phyloP scores from a whole-genome alignment of 2,797 vertebrate genomes.

The Enteromius fasciolatus region DNA sequence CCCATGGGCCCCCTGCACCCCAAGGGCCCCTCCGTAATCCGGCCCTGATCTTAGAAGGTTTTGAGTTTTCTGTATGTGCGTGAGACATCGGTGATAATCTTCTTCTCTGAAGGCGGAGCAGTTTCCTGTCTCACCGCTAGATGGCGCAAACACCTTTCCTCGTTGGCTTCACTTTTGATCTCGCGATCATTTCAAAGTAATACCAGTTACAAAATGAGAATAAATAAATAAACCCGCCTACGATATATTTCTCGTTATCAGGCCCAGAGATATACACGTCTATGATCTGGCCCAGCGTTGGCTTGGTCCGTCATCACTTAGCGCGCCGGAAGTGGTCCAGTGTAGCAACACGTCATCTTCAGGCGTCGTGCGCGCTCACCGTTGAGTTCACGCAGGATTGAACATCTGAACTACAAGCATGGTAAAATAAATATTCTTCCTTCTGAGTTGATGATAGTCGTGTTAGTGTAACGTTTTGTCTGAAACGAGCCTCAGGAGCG shows the following conservation, averaged over 20 bases:
- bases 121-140: background rate
- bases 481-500: background rate
- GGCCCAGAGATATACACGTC: too few relatives aligned
- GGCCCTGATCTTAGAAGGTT: too few relatives aligned
- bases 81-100: too few relatives aligned
- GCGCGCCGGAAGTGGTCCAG: conserved; percentile 12
- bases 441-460: background rate
- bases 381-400: conserved; percentile 7
- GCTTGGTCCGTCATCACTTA: background rate
- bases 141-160: background rate
- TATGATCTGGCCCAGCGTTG: too few relatives aligned
- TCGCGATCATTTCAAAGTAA: background rate
- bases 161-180: background rate
- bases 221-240: background rate
- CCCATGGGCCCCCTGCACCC: too few relatives aligned
- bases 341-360: background rate
- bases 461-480: background rate
- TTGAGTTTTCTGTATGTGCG: too few relatives aligned
- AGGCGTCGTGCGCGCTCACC: background rate
- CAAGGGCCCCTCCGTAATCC: too few relatives aligned
- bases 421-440: background rate
- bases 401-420: conserved; percentile 16
- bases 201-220: background rate
- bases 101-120: too few relatives aligned
- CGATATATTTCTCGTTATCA: background rate